These are phyloP conservation scores for Orgyia antiqua DNA, from an alignment of 2,888 invertebrate genomes.

Conservation along the genomic window DNA sequence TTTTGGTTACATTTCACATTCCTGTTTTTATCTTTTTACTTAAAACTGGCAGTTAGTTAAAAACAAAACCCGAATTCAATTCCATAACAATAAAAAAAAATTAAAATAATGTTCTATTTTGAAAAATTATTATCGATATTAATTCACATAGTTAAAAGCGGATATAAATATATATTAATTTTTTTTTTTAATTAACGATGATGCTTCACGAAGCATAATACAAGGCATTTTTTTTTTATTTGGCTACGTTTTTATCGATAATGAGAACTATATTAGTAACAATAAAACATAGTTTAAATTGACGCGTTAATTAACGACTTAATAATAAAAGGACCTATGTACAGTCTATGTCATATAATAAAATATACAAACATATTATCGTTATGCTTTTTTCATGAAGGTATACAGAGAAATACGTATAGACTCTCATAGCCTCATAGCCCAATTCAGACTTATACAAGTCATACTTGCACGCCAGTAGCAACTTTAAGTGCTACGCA, in stretches of 20 bases:
- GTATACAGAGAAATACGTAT: no score
- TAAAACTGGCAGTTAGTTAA: no score
- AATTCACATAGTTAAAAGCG: constrained; percentile 8
- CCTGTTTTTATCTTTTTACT: no score
- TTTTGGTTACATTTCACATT: no score
- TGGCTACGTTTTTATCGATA: not conserved
- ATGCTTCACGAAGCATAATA: constrained; percentile 1
- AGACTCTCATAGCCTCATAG: no score
- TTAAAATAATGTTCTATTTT: constrained; percentile 13
- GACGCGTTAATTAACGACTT: constrained; percentile 11
- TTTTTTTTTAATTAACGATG: not conserved
- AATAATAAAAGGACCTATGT: no score
- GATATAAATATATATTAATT: not conserved
- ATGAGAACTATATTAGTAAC: constrained; percentile 1
- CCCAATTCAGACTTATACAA: no score
- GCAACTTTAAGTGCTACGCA: no score
- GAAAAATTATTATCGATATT: constrained; percentile 10
- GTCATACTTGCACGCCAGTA: no score
- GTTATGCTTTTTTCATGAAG: no score
- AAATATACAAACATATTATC: no score
- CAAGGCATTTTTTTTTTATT: constrained; percentile 4
- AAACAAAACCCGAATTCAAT: constrained; percentile 12
- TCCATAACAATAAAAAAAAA: constrained; percentile 15
- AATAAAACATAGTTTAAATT: constrained; percentile 11
- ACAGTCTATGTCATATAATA: no score